Conservation (phyloP, 2,888 invertebrate species). For the Leptinotarsa rubiginosa region DNA sequence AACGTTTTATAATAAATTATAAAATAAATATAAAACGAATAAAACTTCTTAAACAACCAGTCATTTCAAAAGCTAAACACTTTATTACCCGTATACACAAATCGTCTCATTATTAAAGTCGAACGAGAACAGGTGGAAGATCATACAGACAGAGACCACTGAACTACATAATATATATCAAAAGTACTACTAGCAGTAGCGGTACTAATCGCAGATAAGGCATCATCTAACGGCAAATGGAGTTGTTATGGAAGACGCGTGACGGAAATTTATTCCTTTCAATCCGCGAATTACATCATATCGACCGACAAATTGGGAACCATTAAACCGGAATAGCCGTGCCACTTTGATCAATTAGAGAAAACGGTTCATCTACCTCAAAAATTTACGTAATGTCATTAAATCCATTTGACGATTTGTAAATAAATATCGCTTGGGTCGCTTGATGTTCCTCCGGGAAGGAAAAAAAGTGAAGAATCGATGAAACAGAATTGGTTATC, state of each 20-base stretch:
- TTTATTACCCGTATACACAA: not conserved
- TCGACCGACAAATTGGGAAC: constrained; percentile 11
- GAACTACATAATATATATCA: constrained; percentile 15
- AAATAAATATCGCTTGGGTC: not conserved
- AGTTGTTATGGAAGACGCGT: constrained; percentile 23
- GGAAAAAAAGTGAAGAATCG: too few species aligned
- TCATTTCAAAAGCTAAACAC: too few species aligned
- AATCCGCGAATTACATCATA: constrained; percentile 10
- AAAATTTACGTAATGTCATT: constrained; percentile 5
- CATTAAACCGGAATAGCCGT: constrained; percentile 16
- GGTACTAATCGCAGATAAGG: constrained; percentile 27
- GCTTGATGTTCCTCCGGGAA: not conserved
- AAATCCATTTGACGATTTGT: not conserved
- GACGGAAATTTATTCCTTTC: constrained; percentile 34
- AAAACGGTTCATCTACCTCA: constrained; percentile 10
- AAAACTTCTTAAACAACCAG: too few species aligned
- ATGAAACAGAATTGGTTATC: too few species aligned
- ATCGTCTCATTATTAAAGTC: not conserved
- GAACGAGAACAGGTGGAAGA: constrained; percentile 1
- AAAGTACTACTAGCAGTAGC: constrained; percentile 27
- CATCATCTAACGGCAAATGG: constrained; percentile 28
- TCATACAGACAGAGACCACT: constrained; percentile 10
- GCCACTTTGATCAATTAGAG: constrained; percentile 14
- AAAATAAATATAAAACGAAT: too few species aligned
- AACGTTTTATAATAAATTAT: too few species aligned